These are phyloP conservation scores for Solenodon paradoxus DNA, from an alignment of 2,113 vertebrate species.

Conservation along the genomic window DNA sequence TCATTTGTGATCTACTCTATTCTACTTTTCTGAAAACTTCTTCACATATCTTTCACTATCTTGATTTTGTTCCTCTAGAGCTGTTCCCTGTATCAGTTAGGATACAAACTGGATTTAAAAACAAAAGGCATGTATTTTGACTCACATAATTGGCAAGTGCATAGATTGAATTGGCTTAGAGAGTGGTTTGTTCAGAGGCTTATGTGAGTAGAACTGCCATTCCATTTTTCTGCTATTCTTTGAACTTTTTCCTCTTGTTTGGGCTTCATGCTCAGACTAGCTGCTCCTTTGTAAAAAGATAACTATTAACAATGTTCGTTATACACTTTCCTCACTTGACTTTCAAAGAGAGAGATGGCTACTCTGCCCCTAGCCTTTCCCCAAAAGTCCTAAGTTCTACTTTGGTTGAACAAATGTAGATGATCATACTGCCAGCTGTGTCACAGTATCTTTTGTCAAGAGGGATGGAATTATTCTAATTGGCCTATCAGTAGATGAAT, in stretches of 20 bases:
- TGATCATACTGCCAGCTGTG: neutral
- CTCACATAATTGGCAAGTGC: neutral
- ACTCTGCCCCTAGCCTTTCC: neutral
- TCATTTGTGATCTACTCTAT: neutral
- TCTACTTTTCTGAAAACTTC: constrained; percentile 3
- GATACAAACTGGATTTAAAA: neutral
- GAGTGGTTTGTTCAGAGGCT: neutral
- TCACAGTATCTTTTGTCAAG: neutral
- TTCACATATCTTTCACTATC: neutral
- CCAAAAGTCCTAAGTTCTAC: neutral
- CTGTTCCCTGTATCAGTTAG: neutral
- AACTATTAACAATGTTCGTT: neutral
- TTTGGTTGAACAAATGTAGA: neutral
- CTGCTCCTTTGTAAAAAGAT: neutral
- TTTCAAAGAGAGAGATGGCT: neutral
- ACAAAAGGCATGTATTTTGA: neutral
- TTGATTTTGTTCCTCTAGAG: neutral
- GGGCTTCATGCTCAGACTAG: neutral
- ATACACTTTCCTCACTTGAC: neutral
- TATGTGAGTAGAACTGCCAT: neutral
- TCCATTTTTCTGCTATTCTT: neutral
- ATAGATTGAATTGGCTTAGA: neutral
- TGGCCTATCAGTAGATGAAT: neutral
- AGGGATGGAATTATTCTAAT: neutral
- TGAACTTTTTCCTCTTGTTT: constrained; percentile 26